A percentile compares a stretch with the other conserved stretches of the same genome.
These are phyloP conservation scores for Alosa alosa DNA, from an alignment of 2,113 vertebrate genomes.

Conservation along the genomic window DNA sequence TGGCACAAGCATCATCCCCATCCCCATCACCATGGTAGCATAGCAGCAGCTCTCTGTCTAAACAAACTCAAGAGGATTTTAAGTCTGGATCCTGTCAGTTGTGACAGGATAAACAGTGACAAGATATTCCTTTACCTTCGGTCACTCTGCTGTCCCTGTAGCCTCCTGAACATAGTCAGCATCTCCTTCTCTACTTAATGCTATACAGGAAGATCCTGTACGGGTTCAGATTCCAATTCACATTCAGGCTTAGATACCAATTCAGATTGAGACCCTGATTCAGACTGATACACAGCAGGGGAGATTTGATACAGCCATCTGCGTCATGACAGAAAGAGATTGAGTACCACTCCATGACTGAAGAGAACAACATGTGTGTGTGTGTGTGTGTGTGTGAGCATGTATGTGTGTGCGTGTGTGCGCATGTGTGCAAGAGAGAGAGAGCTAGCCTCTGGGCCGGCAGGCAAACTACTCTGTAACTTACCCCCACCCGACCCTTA, in stretches of 20 bases:
- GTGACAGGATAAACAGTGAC: neutral
- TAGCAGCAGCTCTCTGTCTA: neutral
- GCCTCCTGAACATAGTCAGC: slow-evolving; percentile 36
- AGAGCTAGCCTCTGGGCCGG: neutral
- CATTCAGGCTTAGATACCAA: neutral
- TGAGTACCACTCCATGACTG: neutral
- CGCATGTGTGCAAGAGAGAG: neutral
- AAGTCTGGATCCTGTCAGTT: too few relatives aligned
- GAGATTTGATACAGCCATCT: neutral
- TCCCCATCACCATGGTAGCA: neutral
- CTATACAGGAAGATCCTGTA: neutral
- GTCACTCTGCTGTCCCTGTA: slow-evolving; percentile 41
- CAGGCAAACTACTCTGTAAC: neutral
- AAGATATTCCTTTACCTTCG: slow-evolving; percentile 57
- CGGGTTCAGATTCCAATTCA: neutral
- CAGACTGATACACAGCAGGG: neutral
- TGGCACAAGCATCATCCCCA: neutral
- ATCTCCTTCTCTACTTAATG: neutral
- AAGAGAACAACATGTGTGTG: neutral
- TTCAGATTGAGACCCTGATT: neutral
- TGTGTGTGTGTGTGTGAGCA: neutral
- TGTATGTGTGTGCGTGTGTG: neutral
- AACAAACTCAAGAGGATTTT: too few relatives aligned
- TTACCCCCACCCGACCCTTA: neutral
- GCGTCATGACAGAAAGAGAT: neutral